A percentile compares a stretch with the other conserved stretches of the same genome.
phyloP scores from a whole-genome alignment of 2,797 vertebrate genomes.

The Lycodopsis pacificus region DNA sequence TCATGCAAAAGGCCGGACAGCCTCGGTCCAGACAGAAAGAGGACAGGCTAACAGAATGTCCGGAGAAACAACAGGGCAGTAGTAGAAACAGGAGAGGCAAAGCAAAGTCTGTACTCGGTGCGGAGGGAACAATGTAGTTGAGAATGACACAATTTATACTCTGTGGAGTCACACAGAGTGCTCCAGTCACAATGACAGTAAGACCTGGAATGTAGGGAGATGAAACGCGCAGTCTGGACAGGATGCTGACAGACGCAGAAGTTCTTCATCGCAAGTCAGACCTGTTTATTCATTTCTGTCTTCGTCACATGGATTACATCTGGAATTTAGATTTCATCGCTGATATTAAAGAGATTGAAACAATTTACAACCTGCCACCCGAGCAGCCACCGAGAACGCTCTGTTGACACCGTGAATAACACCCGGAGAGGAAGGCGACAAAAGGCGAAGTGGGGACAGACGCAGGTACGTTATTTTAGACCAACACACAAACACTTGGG shows the following conservation, averaged over 20 bases:
- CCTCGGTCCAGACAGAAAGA: not conserved
- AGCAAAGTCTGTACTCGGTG: not conserved
- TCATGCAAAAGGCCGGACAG: not conserved
- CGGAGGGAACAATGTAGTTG: not conserved
- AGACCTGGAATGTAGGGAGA: not conserved
- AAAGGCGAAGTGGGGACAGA: not conserved
- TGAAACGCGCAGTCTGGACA: not conserved
- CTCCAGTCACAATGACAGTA: not conserved
- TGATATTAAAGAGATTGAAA: not conserved
- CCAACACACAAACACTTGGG: not conserved
- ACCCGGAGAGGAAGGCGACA: not conserved
- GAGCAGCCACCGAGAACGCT: not conserved
- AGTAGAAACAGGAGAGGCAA: not conserved
- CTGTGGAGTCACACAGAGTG: not conserved
- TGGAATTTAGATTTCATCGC: not conserved
- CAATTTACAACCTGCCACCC: not conserved
- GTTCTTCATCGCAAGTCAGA: not conserved
- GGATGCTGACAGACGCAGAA: not conserved
- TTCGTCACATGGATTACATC: not conserved
- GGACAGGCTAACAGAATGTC: not conserved
- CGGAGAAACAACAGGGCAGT: no score
- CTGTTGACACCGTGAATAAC: not conserved
- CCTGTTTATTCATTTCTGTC: not conserved
- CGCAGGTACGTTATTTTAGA: not conserved
- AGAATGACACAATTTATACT: not conserved